These are phyloP conservation scores for Theretra japonica DNA, from an alignment of 2,888 invertebrate species.

Conservation along the genomic window DNA sequence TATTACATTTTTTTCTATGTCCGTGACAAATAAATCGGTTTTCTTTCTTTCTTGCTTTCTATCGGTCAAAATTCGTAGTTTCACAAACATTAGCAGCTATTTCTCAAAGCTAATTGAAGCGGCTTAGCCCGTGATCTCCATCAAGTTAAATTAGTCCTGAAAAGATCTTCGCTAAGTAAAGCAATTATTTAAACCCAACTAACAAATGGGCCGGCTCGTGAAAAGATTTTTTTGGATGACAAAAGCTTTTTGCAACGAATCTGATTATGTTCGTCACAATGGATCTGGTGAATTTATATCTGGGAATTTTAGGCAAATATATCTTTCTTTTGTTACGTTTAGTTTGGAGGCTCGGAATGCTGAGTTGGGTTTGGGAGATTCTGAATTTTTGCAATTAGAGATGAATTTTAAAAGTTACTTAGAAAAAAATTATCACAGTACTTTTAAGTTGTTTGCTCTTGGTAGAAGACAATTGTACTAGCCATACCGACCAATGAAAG, in stretches of 20 bases:
- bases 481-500: too few relatives aligned
- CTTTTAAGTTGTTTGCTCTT: too few relatives aligned
- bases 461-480: too few relatives aligned
- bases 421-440: too few relatives aligned
- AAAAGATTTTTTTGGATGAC: slow-evolving; percentile 29
- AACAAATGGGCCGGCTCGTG: slow-evolving; percentile 38
- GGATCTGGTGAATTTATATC: not conserved
- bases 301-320: not conserved
- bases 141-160: slow-evolving; percentile 32
- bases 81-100: not conserved
- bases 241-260: slow-evolving; percentile 18
- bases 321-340: too few relatives aligned
- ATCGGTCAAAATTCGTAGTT: not conserved
- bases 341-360: too few relatives aligned
- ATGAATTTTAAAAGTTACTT: too few relatives aligned
- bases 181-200: slow-evolving; percentile 35
- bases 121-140: slow-evolving; percentile 15
- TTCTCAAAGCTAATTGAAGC: slow-evolving; percentile 28
- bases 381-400: too few relatives aligned
- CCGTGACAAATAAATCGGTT: too few relatives aligned
- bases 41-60: too few relatives aligned
- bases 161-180: slow-evolving; percentile 30
- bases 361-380: too few relatives aligned
- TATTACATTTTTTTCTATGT: too few relatives aligned
- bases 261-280: not conserved